Conservation (phyloP, 2,888 invertebrate species). For the Sipunculus nudus region DNA sequence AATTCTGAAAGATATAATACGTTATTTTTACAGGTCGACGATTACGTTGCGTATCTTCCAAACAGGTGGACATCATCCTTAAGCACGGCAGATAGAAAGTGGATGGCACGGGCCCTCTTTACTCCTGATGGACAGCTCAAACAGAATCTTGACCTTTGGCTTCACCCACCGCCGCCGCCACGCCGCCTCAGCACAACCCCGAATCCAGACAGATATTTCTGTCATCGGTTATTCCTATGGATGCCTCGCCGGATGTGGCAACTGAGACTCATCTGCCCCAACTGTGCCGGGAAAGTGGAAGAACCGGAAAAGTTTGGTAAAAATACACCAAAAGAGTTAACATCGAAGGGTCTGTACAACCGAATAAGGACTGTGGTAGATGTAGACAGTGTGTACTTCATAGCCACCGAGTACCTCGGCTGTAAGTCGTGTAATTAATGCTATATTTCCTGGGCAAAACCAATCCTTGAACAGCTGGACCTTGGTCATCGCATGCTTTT, state of each 20-base stretch:
- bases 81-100: too few species aligned
- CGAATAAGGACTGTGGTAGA: constrained; percentile 35
- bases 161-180: too few species aligned
- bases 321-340: constrained; percentile 22
- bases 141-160: too few species aligned
- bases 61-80: too few species aligned
- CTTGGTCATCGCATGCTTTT: constrained; percentile 30
- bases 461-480: constrained; percentile 39
- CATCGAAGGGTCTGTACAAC: constrained; percentile 30
- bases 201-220: constrained; percentile 2
- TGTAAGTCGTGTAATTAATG: constrained; percentile 28
- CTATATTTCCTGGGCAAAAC: constrained; percentile 31
- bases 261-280: not conserved
- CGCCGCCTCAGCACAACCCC: too few species aligned
- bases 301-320: too few species aligned
- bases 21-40: too few species aligned
- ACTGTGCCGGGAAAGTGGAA: constrained; percentile 20
- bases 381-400: constrained; percentile 37
- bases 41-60: too few species aligned
- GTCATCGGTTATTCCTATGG: constrained; percentile 1
- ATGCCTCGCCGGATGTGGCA: constrained; percentile 10
- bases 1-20: too few species aligned
- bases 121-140: too few species aligned
- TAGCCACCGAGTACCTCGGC: constrained; percentile 33
- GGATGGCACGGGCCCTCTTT: too few species aligned